phyloP scores from a whole-genome alignment of 2,888 invertebrate species.

The Oithona nana region DNA sequence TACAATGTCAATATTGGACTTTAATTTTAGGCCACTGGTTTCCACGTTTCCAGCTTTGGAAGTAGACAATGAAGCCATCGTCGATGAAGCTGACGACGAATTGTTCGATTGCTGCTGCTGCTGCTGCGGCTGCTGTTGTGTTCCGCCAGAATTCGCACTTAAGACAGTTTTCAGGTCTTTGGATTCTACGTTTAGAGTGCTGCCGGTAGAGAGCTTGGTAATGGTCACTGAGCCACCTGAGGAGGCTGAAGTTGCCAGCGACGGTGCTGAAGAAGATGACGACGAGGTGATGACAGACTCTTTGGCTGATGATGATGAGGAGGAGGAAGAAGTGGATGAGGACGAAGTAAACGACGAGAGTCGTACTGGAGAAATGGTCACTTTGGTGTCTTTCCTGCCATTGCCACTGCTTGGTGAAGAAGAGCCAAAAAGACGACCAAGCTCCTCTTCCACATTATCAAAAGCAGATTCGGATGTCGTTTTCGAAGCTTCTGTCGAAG shows the following conservation, averaged over 20 bases:
- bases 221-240: conserved; percentile 8
- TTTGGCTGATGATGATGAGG: not conserved
- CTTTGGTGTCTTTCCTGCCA: conserved; percentile 6
- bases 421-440: not conserved
- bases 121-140: no score
- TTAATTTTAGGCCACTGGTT: not conserved
- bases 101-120: not conserved
- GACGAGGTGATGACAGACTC: not conserved
- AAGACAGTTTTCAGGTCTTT: conserved; percentile 6
- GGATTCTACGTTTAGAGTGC: not conserved
- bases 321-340: not conserved
- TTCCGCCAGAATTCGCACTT: no score
- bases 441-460: not conserved
- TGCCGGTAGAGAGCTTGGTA: conserved; percentile 9
- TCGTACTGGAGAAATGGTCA: conserved; percentile 9
- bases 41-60: not conserved
- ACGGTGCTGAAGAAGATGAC: not conserved
- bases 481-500: not conserved
- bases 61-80: not conserved
- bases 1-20: not conserved
- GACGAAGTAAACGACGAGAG: not conserved
- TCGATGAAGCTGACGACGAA: not conserved
- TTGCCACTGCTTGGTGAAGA: not conserved
- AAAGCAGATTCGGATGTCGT: not conserved
- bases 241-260: not conserved